Evolutionary conservation across 2,797 vertebrate genomes (phyloP).

Genomic region (Salmo trutta): DNA sequence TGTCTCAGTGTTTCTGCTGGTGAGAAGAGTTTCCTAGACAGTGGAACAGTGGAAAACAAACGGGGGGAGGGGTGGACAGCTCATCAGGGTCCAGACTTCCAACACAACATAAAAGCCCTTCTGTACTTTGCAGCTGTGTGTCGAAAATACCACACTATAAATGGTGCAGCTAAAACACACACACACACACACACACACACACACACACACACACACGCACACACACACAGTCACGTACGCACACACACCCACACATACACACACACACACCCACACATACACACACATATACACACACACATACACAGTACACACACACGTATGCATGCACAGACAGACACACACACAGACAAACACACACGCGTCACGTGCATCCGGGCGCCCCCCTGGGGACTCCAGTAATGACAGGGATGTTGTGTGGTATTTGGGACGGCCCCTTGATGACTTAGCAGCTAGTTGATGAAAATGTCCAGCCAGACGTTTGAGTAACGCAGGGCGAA

Average conservation of each 20-base stretch:
- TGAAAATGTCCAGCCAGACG: conserved; percentile 59
- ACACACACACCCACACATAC: neutral
- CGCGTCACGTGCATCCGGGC: neutral
- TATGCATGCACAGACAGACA: neutral
- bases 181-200: conserved; percentile 31
- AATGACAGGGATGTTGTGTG: conserved; percentile 55
- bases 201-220: neutral
- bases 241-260: conserved; percentile 2
- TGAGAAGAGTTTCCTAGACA: neutral
- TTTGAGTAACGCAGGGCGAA: conserved; percentile 45
- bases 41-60: neutral
- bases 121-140: conserved; percentile 53
- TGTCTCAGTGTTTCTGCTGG: neutral
- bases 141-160: conserved; percentile 53
- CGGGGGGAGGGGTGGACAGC: neutral
- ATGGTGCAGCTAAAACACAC: conserved; percentile 26
- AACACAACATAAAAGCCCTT: too few species aligned
- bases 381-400: conserved; percentile 28
- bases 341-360: neutral
- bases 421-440: conserved; percentile 51
- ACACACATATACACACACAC: conserved; percentile 4
- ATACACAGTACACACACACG: neutral
- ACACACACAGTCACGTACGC: neutral
- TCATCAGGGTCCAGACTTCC: too few species aligned
- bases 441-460: conserved; percentile 53